Percentiles rank a stretch among this genome's conserved stretches.
These are phyloP conservation scores for Charina bottae DNA, from an alignment of 2,113 vertebrate species.

Conservation along the genomic window DNA sequence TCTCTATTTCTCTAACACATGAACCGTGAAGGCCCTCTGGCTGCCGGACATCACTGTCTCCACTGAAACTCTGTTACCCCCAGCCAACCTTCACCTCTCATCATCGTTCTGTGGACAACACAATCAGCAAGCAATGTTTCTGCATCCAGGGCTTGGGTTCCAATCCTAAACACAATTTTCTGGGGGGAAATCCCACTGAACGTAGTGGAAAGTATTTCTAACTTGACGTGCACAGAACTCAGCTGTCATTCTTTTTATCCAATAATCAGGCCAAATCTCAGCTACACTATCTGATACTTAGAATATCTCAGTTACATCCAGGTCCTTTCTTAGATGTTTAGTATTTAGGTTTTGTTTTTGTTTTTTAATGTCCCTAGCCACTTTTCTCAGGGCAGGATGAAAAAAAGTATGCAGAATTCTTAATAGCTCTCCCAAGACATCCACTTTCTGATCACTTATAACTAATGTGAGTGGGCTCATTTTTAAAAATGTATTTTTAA, in stretches of 20 bases:
- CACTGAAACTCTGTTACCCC: neutral
- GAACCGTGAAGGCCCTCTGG: neutral
- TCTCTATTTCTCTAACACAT: neutral
- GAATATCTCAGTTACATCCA: neutral
- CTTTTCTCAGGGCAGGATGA: neutral
- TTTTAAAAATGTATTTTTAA: neutral
- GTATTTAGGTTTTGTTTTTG: neutral
- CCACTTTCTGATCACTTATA: neutral
- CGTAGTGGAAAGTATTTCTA: neutral
- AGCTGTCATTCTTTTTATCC: neutral
- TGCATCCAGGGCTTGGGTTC: no score
- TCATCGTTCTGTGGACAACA: neutral
- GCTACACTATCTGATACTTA: neutral
- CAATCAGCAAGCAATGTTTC: neutral
- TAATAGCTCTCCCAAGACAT: neutral
- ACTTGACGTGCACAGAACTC: neutral
- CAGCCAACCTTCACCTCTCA: neutral
- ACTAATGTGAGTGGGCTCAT: neutral
- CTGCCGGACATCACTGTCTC: neutral
- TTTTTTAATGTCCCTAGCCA: neutral
- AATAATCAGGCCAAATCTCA: neutral
- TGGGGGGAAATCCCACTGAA: neutral
- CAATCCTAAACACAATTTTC: neutral
- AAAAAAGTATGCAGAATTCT: neutral
- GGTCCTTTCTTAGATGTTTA: neutral